phyloP scores from a whole-genome alignment of 2,113 vertebrate genomes.

The Platysternon megacephalum region DNA sequence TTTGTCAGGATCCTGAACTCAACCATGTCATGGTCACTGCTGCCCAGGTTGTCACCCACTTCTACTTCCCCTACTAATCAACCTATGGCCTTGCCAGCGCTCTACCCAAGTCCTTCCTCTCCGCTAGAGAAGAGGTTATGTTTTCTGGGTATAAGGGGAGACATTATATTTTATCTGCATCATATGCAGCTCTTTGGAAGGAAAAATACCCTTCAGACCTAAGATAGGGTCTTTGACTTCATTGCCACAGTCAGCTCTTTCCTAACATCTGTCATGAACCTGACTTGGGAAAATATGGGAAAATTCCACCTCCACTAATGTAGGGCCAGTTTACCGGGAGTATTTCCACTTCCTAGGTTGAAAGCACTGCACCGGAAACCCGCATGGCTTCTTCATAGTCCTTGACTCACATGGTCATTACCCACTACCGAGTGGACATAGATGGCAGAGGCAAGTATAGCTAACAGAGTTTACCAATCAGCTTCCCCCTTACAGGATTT shows the following conservation, averaged over 20 bases:
- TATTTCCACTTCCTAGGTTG: background rate
- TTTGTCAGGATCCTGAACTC: too few relatives aligned
- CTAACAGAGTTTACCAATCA: background rate
- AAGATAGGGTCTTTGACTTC: background rate
- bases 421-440: background rate
- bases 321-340: too few relatives aligned
- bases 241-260: background rate
- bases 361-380: background rate
- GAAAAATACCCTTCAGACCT: background rate
- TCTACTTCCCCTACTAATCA: background rate
- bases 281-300: background rate
- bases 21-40: too few relatives aligned
- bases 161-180: background rate
- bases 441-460: background rate
- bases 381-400: background rate
- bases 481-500: background rate
- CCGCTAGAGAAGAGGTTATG: background rate
- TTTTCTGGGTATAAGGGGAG: background rate
- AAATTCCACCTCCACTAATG: background rate
- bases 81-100: background rate
- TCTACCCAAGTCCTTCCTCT: background rate
- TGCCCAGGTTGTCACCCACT: background rate
- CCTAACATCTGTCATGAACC: background rate
- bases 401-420: background rate
- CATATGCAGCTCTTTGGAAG: rapidly evolving